Evolutionary conservation across 2,113 vertebrate species (phyloP).

Genomic region (Daubentonia madagascariensis): DNA sequence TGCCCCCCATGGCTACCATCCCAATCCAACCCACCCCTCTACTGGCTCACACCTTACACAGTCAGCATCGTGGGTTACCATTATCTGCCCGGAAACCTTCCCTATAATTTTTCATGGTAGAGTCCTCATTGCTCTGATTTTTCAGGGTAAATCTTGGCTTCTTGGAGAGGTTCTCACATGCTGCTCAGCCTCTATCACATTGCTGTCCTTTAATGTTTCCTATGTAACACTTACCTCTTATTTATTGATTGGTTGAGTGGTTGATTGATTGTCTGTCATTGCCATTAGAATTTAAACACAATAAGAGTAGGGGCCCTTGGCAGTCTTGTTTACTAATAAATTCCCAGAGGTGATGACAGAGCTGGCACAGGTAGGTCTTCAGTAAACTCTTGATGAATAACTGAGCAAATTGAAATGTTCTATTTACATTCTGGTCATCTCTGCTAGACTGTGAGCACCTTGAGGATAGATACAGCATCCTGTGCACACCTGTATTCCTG

Average conservation of each 20-base stretch:
- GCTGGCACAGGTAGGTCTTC: not conserved
- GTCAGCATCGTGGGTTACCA: rapidly evolving
- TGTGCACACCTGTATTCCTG: rapidly evolving
- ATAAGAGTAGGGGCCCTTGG: not conserved
- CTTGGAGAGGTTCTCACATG: not conserved
- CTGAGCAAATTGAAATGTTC: rapidly evolving
- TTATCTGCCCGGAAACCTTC: not conserved
- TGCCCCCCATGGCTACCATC: rapidly evolving
- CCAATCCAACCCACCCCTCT: rapidly evolving
- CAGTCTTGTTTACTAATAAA: not conserved
- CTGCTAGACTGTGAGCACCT: rapidly evolving
- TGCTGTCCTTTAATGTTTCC: not conserved
- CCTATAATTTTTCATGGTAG: rapidly evolving
- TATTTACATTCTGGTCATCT: rapidly evolving
- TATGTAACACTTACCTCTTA: not conserved
- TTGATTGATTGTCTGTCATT: not conserved
- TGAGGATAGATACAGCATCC: rapidly evolving
- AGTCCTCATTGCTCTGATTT: not conserved
- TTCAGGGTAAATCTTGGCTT: not conserved
- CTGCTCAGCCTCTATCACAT: not conserved
- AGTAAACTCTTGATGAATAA: not conserved
- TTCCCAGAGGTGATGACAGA: not conserved
- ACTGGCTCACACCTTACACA: too few relatives aligned
- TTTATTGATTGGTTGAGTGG: not conserved
- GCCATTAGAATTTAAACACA: not conserved